A percentile compares a stretch with the other conserved stretches of the same genome.
These are phyloP conservation scores for Piscicola geometra DNA, from an alignment of 2,888 invertebrate species.

Conservation along the genomic window DNA sequence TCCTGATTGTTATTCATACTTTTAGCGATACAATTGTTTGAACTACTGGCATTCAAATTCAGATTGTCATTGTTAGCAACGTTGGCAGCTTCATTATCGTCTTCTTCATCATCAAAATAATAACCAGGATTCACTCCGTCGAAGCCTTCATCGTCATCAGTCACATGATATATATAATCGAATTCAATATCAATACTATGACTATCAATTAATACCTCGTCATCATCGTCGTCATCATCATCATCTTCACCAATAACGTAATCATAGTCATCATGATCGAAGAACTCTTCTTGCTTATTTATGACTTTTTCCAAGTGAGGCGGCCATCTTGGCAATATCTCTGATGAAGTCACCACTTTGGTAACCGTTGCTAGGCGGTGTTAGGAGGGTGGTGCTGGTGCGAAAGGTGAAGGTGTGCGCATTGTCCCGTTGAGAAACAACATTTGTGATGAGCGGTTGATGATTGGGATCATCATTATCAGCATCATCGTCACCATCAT, in stretches of 20 bases:
- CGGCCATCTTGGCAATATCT: slow-evolving; percentile 15
- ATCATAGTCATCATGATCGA: slow-evolving; percentile 13
- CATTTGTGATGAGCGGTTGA: too few species aligned
- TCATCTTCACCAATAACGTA: slow-evolving; percentile 7
- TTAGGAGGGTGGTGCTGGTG: too few species aligned
- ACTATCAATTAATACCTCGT: slow-evolving; percentile 23
- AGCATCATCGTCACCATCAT: too few species aligned
- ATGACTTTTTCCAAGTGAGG: slow-evolving; percentile 7
- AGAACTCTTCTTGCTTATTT: slow-evolving; percentile 7
- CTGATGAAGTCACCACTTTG: slow-evolving; percentile 2
- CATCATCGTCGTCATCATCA: slow-evolving; percentile 8
- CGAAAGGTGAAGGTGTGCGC: too few species aligned
- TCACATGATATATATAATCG: slow-evolving; percentile 31
- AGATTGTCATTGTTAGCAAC: not conserved
- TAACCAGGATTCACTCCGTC: slow-evolving; percentile 29
- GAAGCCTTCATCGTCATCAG: slow-evolving; percentile 33
- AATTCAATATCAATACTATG: slow-evolving; percentile 28
- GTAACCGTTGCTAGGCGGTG: not conserved
- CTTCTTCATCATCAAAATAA: slow-evolving; percentile 27
- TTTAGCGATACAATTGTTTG: too few species aligned
- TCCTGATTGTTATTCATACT: too few species aligned
- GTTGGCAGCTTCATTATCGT: slow-evolving; percentile 13
- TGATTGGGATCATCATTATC: too few species aligned
- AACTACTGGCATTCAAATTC: too few species aligned
- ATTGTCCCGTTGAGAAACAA: too few species aligned